phyloP scores from a whole-genome alignment of 1,140 invertebrate species.

The Zaprionus lachaisei region DNA sequence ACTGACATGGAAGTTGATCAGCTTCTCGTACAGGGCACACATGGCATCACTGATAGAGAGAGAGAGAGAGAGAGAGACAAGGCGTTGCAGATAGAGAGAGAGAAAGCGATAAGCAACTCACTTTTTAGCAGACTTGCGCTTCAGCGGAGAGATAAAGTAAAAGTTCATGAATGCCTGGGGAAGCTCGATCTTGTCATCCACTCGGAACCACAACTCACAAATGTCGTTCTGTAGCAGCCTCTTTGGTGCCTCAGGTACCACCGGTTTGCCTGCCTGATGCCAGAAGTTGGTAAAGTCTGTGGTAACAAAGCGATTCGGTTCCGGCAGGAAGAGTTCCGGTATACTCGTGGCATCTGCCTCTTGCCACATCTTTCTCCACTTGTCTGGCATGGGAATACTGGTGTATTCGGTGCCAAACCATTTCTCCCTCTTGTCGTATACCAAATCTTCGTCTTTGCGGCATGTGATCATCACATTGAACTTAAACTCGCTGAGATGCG shows the following conservation, averaged over 20 bases:
- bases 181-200: conserved; percentile 93
- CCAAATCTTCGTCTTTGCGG: conserved; percentile 86
- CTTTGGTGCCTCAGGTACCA: conserved; percentile 86
- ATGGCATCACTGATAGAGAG: conserved; percentile 85
- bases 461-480: conserved; percentile 91
- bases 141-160: conserved; percentile 89
- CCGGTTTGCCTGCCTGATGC: conserved; percentile 54
- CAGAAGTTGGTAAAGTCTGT: conserved; percentile 90
- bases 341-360: conserved; percentile 85
- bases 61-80: background rate
- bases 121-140: conserved; percentile 87
- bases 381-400: conserved; percentile 85
- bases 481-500: conserved; percentile 88
- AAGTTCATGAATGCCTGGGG: conserved; percentile 91
- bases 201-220: conserved; percentile 93
- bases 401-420: conserved; percentile 86
- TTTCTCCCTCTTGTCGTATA: conserved; percentile 88
- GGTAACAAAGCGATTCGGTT: conserved; percentile 93
- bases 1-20: conserved; percentile 87
- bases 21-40: conserved; percentile 87
- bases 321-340: conserved; percentile 88
- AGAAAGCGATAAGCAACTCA: conserved; percentile 80
- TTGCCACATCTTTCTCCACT: conserved; percentile 87
- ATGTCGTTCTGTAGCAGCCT: conserved; percentile 87
- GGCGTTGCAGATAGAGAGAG: background rate